Percentiles rank a stretch among this genome's conserved stretches.
These are phyloP conservation scores for Nesoenas mayeri DNA, from an alignment of 2,113 vertebrate species.

Conservation along the genomic window DNA sequence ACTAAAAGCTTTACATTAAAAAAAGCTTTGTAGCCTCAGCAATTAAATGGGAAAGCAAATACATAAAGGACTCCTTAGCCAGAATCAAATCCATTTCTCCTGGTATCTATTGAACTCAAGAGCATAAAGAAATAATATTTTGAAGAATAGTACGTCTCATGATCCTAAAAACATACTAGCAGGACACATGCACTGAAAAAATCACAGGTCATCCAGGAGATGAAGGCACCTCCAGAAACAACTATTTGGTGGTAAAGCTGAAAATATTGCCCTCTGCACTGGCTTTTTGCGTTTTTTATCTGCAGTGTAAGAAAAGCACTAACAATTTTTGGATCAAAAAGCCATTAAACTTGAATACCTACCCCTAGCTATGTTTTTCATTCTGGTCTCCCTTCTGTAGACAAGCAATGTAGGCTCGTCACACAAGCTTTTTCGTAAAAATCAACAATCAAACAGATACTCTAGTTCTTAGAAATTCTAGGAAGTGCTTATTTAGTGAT, in stretches of 20 bases:
- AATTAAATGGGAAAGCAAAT: neutral
- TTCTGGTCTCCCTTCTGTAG: neutral
- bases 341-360: neutral
- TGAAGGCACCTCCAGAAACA: neutral
- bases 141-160: neutral
- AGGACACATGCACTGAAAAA: neutral
- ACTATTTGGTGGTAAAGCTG: neutral
- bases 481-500: neutral
- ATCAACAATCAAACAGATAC: neutral
- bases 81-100: neutral
- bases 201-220: neutral
- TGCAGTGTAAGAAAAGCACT: neutral
- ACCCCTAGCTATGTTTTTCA: neutral
- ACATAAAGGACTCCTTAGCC: neutral
- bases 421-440: neutral
- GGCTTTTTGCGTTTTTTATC: neutral
- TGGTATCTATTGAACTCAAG: neutral
- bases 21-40: neutral
- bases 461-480: neutral
- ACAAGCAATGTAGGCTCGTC: neutral
- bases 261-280: neutral
- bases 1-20: neutral
- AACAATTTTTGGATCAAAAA: neutral
- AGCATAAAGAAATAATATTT: neutral
- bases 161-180: neutral